These are phyloP conservation scores for Barbus barbus DNA, from an alignment of 2,113 vertebrate species.

Conservation along the genomic window DNA sequence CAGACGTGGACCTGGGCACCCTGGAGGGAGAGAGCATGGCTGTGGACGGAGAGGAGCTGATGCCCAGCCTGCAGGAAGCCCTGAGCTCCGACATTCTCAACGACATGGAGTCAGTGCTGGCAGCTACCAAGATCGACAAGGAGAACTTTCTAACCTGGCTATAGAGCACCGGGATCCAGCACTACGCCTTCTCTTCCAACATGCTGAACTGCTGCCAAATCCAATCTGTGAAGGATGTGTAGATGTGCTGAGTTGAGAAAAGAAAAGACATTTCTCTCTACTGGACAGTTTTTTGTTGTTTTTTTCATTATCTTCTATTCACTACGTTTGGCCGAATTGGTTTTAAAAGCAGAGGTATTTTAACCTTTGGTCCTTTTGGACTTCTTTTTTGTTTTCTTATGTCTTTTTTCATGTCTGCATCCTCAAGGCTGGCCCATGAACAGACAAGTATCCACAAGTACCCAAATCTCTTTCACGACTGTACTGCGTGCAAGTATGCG, in stretches of 20 bases:
- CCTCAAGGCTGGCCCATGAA: constrained; percentile 85
- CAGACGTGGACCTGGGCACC: constrained; percentile 98
- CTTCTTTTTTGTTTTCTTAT: constrained; percentile 51
- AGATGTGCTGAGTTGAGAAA: constrained; percentile 63
- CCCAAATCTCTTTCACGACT: constrained; percentile 57
- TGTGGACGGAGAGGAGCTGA: constrained; percentile 97
- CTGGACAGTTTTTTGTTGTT: constrained; percentile 52
- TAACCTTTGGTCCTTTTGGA: constrained; percentile 64
- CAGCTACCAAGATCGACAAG: constrained; percentile 98
- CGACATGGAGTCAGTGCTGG: constrained; percentile 98
- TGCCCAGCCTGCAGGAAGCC: constrained; percentile 98
- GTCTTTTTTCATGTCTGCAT: constrained; percentile 79
- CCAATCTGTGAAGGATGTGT: constrained; percentile 87
- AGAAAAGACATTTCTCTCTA: constrained; percentile 69
- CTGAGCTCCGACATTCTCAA: constrained; percentile 98
- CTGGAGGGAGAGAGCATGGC: constrained; percentile 97
- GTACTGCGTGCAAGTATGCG: constrained; percentile 36
- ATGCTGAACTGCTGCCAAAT: constrained; percentile 78
- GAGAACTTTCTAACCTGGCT: constrained; percentile 99
- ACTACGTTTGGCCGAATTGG: constrained; percentile 65
- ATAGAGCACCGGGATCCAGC: constrained; percentile 75
- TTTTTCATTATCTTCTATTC: constrained; percentile 48
- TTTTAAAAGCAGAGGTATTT: constrained; percentile 41
- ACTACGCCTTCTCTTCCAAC: constrained; percentile 33
- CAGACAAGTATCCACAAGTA: constrained; percentile 74